phyloP scores from a whole-genome alignment of 2,113 vertebrate genomes.

The Labeo rohita region DNA sequence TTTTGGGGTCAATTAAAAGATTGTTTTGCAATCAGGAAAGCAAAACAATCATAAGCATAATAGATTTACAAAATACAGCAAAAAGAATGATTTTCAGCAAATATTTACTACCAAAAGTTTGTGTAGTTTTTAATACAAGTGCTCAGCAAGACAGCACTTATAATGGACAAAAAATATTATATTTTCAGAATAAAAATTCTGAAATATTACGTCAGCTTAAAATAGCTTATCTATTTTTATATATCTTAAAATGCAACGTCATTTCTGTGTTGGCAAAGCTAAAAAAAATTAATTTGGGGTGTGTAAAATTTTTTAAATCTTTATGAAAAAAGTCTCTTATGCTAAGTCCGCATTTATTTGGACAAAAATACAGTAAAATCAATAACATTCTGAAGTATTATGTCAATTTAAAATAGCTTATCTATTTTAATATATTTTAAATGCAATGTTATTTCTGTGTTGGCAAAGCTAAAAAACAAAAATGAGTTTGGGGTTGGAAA shows the following conservation, averaged over 20 bases:
- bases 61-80: neutral
- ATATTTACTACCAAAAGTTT: neutral
- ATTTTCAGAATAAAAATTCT: neutral
- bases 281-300: too few species aligned
- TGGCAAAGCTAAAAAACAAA: too few species aligned
- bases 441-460: too few species aligned
- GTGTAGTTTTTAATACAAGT: neutral
- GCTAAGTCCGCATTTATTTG: too few species aligned
- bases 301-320: too few species aligned
- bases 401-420: too few species aligned
- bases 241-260: neutral
- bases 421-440: too few species aligned
- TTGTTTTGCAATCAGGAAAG: too few species aligned
- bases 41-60: neutral
- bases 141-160: neutral
- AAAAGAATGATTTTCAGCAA: neutral
- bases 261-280: neutral
- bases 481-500: too few species aligned
- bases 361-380: too few species aligned
- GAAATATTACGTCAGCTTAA: neutral
- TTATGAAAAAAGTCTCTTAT: too few species aligned
- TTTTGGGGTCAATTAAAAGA: neutral
- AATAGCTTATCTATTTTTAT: neutral
- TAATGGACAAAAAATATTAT: neutral
- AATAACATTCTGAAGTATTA: too few species aligned